Evolutionary conservation across 2,113 vertebrate species (phyloP).

Genomic region (Gallinago jamesoni): DNA sequence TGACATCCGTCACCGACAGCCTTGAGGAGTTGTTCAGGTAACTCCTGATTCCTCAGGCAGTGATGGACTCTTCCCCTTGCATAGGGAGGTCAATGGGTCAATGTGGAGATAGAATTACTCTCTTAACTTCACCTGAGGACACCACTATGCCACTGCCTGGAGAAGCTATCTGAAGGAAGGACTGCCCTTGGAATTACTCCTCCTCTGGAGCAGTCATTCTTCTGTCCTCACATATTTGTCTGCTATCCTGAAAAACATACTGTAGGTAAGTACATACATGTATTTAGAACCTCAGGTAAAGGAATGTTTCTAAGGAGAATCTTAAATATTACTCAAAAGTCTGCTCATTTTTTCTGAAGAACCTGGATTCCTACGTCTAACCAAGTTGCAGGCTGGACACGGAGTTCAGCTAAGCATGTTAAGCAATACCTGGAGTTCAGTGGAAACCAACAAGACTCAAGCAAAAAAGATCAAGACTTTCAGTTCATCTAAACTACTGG

Average conservation of each 20-base stretch:
- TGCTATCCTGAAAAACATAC: background rate
- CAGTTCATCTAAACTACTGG: background rate
- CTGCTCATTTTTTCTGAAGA: background rate
- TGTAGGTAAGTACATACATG: background rate
- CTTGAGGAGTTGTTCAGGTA: background rate
- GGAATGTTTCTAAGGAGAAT: background rate
- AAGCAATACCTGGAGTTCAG: background rate
- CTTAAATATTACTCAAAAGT: background rate
- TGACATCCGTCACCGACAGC: rapidly evolving
- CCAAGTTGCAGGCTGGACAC: background rate
- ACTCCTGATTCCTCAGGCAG: background rate
- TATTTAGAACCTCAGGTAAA: background rate
- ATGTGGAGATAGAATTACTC: background rate
- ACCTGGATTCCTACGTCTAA: background rate
- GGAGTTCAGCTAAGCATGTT: background rate
- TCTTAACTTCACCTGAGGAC: background rate
- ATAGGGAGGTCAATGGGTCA: background rate
- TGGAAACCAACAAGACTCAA: background rate
- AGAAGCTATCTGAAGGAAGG: background rate
- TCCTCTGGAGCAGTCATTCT: background rate
- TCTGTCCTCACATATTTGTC: background rate
- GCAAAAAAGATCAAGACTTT: background rate
- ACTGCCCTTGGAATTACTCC: background rate
- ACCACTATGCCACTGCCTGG: background rate
- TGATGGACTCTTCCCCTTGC: background rate